These are phyloP conservation scores for Galbula dea DNA, from an alignment of 2,113 vertebrate species.

Conservation along the genomic window DNA sequence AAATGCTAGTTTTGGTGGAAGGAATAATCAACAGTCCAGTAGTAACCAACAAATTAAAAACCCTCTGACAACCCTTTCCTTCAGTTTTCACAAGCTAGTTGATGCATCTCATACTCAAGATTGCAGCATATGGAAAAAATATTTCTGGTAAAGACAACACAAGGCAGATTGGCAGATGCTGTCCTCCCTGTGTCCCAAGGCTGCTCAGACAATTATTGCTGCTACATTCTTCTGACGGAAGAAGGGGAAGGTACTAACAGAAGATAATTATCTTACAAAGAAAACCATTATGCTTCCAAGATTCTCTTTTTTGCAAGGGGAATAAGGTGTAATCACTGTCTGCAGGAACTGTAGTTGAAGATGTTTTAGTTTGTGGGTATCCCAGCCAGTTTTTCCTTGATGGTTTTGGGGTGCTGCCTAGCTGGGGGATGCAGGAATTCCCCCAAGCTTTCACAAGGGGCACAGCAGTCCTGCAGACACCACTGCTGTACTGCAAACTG, in stretches of 20 bases:
- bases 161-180: not conserved
- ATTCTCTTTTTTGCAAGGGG: not conserved
- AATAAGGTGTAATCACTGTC: not conserved
- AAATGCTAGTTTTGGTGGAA: not conserved
- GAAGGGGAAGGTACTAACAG: not conserved
- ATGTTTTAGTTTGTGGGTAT: not conserved
- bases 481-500: not conserved
- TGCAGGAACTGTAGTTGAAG: not conserved
- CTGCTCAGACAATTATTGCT: not conserved
- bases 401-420: not conserved
- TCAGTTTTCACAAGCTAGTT: not conserved
- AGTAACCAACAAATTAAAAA: not conserved
- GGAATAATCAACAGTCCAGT: not conserved
- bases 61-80: not conserved
- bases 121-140: not conserved
- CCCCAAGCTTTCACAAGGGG: not conserved
- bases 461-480: not conserved
- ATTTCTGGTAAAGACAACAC: not conserved
- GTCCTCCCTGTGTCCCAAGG: not conserved
- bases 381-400: not conserved
- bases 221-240: not conserved
- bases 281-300: not conserved
- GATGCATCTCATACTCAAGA: not conserved
- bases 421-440: not conserved
- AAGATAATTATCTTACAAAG: not conserved